A percentile compares a stretch with the other conserved stretches of the same genome.
phyloP scores from a whole-genome alignment of 1,140 invertebrate genomes.

The Drosophila kepulauana region DNA sequence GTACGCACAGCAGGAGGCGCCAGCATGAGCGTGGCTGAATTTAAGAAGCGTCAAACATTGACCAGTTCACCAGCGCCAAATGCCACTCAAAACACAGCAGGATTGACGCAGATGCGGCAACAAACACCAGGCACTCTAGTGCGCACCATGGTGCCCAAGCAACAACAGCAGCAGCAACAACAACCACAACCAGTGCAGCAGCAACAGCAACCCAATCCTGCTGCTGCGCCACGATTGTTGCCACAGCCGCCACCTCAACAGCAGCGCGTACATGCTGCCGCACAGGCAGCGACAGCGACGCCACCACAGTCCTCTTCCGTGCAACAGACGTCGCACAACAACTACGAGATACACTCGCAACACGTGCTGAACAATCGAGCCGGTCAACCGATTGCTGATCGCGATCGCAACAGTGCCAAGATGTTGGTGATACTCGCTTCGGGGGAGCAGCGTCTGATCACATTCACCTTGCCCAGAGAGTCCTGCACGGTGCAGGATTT shows the following conservation, averaged over 20 bases:
- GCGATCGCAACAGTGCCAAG: slow-evolving; percentile 88
- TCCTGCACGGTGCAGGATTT: slow-evolving; percentile 92
- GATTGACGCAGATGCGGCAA: slow-evolving; percentile 43
- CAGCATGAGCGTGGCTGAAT: slow-evolving; percentile 73
- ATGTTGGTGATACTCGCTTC: slow-evolving; percentile 91
- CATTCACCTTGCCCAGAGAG: slow-evolving; percentile 91
- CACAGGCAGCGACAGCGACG: slow-evolving; percentile 8
- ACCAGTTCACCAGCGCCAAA: slow-evolving; percentile 41
- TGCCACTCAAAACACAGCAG: not conserved
- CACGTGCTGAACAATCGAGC: slow-evolving; percentile 80
- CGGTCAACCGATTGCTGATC: slow-evolving; percentile 69
- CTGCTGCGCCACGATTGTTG: not conserved
- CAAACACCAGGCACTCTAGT: slow-evolving; percentile 42
- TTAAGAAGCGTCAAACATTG: slow-evolving; percentile 69
- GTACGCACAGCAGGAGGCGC: slow-evolving; percentile 61
- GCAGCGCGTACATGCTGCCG: slow-evolving; percentile 23
- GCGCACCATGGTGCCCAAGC: slow-evolving; percentile 51
- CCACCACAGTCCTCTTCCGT: slow-evolving; percentile 62
- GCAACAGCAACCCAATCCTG: slow-evolving; percentile 42
- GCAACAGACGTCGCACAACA: slow-evolving; percentile 79
- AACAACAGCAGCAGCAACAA: slow-evolving; percentile 40
- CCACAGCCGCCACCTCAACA: slow-evolving; percentile 18
- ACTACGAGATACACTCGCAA: slow-evolving; percentile 82
- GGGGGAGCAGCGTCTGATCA: slow-evolving; percentile 91
- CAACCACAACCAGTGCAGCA: slow-evolving; percentile 26